phyloP scores from a whole-genome alignment of 2,797 vertebrate species.

The Avahi laniger region DNA sequence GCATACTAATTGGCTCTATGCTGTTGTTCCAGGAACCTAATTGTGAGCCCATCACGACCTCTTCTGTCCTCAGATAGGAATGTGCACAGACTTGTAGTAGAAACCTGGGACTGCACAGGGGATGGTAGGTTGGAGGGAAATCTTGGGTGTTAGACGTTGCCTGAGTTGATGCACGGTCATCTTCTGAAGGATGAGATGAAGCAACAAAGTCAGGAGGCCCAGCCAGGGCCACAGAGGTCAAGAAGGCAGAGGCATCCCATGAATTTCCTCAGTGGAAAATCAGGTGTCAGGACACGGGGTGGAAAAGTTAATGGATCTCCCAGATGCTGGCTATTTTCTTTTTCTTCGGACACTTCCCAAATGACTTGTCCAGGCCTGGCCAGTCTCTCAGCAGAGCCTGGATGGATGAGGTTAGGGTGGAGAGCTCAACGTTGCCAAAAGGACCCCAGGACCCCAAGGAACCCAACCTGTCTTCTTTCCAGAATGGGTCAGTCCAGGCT shows the following conservation, averaged over 20 bases:
- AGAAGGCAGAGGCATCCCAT: neutral
- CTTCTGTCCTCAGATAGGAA: slow-evolving; percentile 76
- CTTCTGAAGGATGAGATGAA: slow-evolving; percentile 1
- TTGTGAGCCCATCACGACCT: slow-evolving; percentile 66
- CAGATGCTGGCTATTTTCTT: slow-evolving; percentile 76
- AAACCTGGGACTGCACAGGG: neutral
- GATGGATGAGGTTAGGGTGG: neutral
- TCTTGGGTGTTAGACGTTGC: neutral
- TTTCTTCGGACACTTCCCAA: slow-evolving; percentile 60
- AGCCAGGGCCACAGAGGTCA: slow-evolving; percentile 41
- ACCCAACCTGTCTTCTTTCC: neutral
- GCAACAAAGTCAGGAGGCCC: neutral
- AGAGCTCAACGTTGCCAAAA: neutral
- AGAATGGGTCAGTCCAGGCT: neutral
- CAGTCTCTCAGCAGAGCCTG: neutral
- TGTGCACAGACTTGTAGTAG: neutral
- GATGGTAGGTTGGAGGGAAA: neutral
- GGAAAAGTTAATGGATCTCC: slow-evolving; percentile 80
- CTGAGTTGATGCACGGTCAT: neutral
- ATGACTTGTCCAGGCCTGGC: slow-evolving; percentile 59
- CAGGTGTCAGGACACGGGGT: slow-evolving; percentile 67
- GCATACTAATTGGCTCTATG: neutral
- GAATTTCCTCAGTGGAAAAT: slow-evolving; percentile 58
- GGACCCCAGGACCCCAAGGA: neutral
- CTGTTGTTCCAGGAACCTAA: slow-evolving; percentile 25